Base-by-base conservation (phyloP, 1,140 invertebrate species). In the Cyphomyrmex costatus region DNA sequence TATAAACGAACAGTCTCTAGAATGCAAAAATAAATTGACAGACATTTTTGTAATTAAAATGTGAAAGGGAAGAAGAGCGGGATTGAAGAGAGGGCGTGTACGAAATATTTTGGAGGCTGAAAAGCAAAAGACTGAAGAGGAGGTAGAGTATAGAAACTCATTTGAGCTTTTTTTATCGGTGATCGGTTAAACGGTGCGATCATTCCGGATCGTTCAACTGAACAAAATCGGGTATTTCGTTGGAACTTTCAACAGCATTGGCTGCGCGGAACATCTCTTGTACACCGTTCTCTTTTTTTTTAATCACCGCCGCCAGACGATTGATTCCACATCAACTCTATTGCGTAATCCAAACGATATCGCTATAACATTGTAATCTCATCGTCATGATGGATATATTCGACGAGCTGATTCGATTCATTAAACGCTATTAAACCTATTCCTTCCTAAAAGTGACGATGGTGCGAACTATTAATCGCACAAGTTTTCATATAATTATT, bases 131-230 rank as follows among this genome's bases (percentile, higher is more conserved):
- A n/a, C 12, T 46, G 12, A 36, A 63, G 33, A 76, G 42, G 46
- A 19, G 61, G 61, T 42, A 3, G 42, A 58, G 24, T n/a, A 6
- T 24, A 42, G 80, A 87, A 87, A 85, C 74, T 90, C 86, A 85
- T 90, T 90, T 87, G 19, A 49, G 60, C 66, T 85, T 87, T 90
- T 76, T 86, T 70, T 65, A 80, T 56, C 16, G 56, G 30, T 33
- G 51, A 60, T 77, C 88, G 58, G 56, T 90, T 90, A 90, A 90
- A 90, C 24, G 82, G 63, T 58, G 42, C 6, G 61, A 74, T 89
- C 61, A 70, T 90, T 87, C 49, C 49, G 36, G 53, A 51, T 27
- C 85, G 68, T 87, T 80, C 79, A 80, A 87, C 87, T 56, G 86
- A 76, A 87, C 33, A 27, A 53, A 79, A 89, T 89, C 74, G 85